These are phyloP conservation scores for Hesperia comma DNA, from an alignment of 2,888 invertebrate genomes.

Conservation along the genomic window DNA sequence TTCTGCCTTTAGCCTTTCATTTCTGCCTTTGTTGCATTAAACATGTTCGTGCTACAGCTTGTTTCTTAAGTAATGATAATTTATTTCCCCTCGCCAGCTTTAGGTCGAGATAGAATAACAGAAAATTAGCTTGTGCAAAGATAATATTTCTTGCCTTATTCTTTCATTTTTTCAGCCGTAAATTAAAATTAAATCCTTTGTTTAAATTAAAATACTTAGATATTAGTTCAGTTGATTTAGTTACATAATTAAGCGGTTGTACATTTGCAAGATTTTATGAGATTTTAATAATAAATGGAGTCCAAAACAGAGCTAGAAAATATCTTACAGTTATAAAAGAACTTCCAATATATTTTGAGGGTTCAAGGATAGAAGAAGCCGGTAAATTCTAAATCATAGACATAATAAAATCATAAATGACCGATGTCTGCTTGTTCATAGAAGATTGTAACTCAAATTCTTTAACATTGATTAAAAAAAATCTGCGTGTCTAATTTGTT, in stretches of 20 bases:
- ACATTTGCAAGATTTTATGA: no score
- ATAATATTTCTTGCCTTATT: conserved; percentile 15
- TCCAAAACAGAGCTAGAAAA: no score
- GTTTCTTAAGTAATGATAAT: conserved; percentile 32
- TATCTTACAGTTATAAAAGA: no score
- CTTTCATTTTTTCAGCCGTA: conserved; percentile 14
- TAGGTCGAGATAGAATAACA: conserved; percentile 15
- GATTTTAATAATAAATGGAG: no score
- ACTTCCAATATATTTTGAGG: no score
- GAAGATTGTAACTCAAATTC: no score
- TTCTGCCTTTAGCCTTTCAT: conserved; percentile 26
- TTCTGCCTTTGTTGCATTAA: conserved; percentile 27
- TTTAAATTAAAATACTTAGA: not conserved
- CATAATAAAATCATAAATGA: no score
- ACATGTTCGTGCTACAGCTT: conserved; percentile 19
- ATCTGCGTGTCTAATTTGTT: no score
- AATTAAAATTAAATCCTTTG: conserved; percentile 22
- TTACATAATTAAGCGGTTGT: not conserved
- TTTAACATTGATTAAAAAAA: no score
- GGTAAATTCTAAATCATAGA: no score
- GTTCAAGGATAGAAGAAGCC: no score
- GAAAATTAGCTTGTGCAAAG: conserved; percentile 22
- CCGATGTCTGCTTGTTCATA: no score
- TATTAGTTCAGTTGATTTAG: not conserved
- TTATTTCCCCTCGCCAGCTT: conserved; percentile 26